Evolutionary conservation across 2,888 invertebrate species (phyloP).

Genomic region (Coremacera marginata): DNA sequence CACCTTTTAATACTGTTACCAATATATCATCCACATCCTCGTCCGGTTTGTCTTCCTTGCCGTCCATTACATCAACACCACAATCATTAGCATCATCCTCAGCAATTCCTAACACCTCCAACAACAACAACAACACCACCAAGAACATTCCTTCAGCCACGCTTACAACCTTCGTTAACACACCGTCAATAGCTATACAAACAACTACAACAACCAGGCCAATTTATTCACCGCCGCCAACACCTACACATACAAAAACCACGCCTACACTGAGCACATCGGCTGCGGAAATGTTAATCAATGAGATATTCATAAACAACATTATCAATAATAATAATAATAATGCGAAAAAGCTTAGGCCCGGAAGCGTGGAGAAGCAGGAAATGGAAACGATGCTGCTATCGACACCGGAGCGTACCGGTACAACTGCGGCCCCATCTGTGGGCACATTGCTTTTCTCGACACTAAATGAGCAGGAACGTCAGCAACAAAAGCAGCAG

Average conservation of each 20-base stretch:
- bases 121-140: constrained; percentile 51
- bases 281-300: constrained; percentile 67
- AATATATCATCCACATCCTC: constrained; percentile 9
- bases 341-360: constrained; percentile 36
- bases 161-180: constrained; percentile 27
- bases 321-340: constrained; percentile 65
- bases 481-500: constrained; percentile 53
- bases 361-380: constrained; percentile 20
- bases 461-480: constrained; percentile 64
- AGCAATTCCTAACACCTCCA: constrained; percentile 34
- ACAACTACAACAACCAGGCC: constrained; percentile 42
- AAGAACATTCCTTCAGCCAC: constrained; percentile 40
- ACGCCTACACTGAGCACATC: constrained; percentile 58
- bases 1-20: constrained; percentile 54
- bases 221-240: constrained; percentile 44
- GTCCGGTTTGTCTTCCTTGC: constrained; percentile 9
- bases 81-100: constrained; percentile 43
- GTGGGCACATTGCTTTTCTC: constrained; percentile 63
- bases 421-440: constrained; percentile 49
- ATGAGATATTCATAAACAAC: constrained; percentile 68
- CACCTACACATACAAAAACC: constrained; percentile 43
- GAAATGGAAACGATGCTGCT: constrained; percentile 38
- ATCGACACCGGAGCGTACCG: constrained; percentile 45
- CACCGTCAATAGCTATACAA: background rate
- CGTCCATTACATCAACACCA: constrained; percentile 23